Percentiles rank a stretch among this genome's conserved stretches.
Evolutionary conservation across 2,113 vertebrate genomes (phyloP).

Genomic region (Antigone vipio): DNA sequence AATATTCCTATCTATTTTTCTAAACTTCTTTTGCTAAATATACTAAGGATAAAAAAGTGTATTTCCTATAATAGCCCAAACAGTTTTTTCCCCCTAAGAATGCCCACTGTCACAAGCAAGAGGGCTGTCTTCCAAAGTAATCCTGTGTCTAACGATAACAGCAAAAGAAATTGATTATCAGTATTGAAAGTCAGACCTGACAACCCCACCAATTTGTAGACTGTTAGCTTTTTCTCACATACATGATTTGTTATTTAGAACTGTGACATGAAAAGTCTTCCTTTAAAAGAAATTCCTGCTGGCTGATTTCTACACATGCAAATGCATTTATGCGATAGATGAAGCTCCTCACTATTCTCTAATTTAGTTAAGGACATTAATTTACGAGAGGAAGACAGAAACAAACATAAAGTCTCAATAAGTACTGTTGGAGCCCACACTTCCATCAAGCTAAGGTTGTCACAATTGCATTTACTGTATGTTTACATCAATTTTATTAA

Average conservation of each 20-base stretch:
- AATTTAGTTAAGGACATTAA: not conserved
- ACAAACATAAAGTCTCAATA: not conserved
- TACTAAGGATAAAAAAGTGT: not conserved
- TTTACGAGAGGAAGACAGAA: not conserved
- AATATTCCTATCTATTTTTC: not conserved
- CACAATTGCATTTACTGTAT: not conserved
- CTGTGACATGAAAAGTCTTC: not conserved
- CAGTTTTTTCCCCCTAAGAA: not conserved
- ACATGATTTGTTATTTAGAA: not conserved
- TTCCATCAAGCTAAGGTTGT: not conserved
- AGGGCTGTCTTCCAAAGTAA: not conserved
- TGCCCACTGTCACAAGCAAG: not conserved
- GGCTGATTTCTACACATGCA: not conserved
- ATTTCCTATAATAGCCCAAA: not conserved
- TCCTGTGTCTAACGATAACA: not conserved
- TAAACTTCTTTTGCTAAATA: not conserved
- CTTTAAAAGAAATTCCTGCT: not conserved
- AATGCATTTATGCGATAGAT: not conserved
- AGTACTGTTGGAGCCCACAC: not conserved
- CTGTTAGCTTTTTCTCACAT: not conserved
- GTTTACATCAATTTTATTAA: not conserved
- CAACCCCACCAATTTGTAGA: not conserved
- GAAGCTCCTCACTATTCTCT: not conserved
- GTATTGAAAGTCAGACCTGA: not conserved
- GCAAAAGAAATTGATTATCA: not conserved